phyloP scores from a whole-genome alignment of 1,140 invertebrate species.

The Berghia stephanieae region DNA sequence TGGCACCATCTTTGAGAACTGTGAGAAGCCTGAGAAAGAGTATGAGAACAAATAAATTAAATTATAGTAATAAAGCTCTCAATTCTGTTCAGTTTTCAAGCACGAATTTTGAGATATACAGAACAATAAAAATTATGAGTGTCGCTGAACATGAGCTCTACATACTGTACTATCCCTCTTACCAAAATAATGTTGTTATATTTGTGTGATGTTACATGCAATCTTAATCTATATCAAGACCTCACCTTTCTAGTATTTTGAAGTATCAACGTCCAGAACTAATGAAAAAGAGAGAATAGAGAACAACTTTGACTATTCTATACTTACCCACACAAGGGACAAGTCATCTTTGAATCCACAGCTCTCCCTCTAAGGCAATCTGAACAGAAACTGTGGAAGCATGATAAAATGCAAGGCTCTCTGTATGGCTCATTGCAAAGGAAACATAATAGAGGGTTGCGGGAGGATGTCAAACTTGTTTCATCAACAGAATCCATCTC shows the following conservation, averaged over 20 bases:
- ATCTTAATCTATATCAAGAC: background rate
- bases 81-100: background rate
- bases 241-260: background rate
- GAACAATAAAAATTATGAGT: background rate
- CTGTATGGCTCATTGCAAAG: conserved; percentile 57
- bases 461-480: conserved; percentile 37
- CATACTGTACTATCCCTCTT: too few species aligned
- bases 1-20: conserved; percentile 44
- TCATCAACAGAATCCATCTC: conserved; percentile 46
- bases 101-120: background rate
- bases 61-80: background rate
- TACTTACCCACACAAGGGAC: conserved; percentile 56
- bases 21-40: background rate
- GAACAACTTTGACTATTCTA: background rate
- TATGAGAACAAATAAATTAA: background rate
- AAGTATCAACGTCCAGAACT: background rate
- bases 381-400: conserved; percentile 57
- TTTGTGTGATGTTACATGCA: background rate
- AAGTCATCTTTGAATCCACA: conserved; percentile 46
- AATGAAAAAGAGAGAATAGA: background rate
- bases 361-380: conserved; percentile 47
- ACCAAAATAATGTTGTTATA: too few species aligned
- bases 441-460: conserved; percentile 54
- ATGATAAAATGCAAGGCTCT: conserved; percentile 51
- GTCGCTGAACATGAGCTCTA: too few species aligned